phyloP scores from a whole-genome alignment of 2,888 invertebrate species.

The Chelonus formosanus region DNA sequence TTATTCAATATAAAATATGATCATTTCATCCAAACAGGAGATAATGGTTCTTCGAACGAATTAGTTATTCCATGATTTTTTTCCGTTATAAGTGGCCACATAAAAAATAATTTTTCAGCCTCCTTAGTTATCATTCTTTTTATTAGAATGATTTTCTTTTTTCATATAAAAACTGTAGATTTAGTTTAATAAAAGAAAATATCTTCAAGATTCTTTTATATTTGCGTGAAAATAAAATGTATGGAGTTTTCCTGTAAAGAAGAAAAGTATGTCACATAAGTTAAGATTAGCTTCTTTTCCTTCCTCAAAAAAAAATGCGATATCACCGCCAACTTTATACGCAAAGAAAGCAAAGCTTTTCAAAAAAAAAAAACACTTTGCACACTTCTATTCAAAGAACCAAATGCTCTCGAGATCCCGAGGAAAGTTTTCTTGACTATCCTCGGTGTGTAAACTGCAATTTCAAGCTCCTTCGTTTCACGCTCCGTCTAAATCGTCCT shows the following conservation, averaged over 20 bases:
- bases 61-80: too few species aligned
- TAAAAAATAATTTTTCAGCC: too few species aligned
- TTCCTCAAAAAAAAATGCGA: constrained; percentile 4
- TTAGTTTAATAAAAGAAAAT: too few species aligned
- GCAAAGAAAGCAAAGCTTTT: neutral
- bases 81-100: too few species aligned
- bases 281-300: constrained; percentile 13
- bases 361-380: constrained; percentile 2
- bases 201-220: neutral
- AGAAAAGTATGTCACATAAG: constrained; percentile 13
- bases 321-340: constrained; percentile 11
- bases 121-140: too few species aligned
- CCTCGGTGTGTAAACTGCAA: constrained; percentile 29
- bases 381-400: neutral
- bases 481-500: constrained; percentile 21
- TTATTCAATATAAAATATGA: too few species aligned
- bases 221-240: neutral
- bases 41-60: too few species aligned
- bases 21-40: too few species aligned
- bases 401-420: constrained; percentile 3
- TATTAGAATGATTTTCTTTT: neutral
- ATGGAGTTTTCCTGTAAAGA: constrained; percentile 12
- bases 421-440: constrained; percentile 13
- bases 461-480: constrained; percentile 29
- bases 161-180: too few species aligned